phyloP scores from a whole-genome alignment of 1,140 invertebrate species.

The Capitella teleta region DNA sequence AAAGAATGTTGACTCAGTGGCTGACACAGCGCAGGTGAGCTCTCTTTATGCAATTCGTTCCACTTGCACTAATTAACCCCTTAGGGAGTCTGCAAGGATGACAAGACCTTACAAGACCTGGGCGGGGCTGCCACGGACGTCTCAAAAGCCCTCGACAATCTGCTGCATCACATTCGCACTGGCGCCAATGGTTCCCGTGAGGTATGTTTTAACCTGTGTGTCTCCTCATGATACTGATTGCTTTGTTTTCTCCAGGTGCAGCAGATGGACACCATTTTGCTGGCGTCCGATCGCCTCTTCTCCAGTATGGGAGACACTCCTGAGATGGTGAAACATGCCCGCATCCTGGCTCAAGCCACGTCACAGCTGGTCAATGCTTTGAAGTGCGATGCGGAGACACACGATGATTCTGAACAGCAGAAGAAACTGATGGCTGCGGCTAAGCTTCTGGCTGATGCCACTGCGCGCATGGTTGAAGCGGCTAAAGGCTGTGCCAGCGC shows the following conservation, averaged over 20 bases:
- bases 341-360: constrained; percentile 77
- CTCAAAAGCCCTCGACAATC: constrained; percentile 73
- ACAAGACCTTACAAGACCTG: constrained; percentile 63
- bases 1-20: constrained; percentile 79
- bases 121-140: constrained; percentile 75
- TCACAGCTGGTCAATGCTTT: constrained; percentile 85
- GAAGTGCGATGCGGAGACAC: constrained; percentile 78
- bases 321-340: constrained; percentile 90
- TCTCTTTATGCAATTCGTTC: no score
- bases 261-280: constrained; percentile 73
- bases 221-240: neutral
- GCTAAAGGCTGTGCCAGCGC: constrained; percentile 79
- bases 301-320: constrained; percentile 65
- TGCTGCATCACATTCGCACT: constrained; percentile 78
- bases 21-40: constrained; percentile 63
- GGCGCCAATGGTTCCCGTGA: constrained; percentile 17
- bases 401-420: constrained; percentile 79
- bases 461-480: constrained; percentile 88
- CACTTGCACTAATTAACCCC: no score
- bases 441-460: constrained; percentile 88
- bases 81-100: constrained; percentile 52
- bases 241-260: constrained; percentile 17
- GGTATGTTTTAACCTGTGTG: neutral
- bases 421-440: constrained; percentile 68
- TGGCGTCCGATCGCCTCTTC: constrained; percentile 78